phyloP scores from a whole-genome alignment of 2,113 vertebrate species.

The Alexandromys fortis region DNA sequence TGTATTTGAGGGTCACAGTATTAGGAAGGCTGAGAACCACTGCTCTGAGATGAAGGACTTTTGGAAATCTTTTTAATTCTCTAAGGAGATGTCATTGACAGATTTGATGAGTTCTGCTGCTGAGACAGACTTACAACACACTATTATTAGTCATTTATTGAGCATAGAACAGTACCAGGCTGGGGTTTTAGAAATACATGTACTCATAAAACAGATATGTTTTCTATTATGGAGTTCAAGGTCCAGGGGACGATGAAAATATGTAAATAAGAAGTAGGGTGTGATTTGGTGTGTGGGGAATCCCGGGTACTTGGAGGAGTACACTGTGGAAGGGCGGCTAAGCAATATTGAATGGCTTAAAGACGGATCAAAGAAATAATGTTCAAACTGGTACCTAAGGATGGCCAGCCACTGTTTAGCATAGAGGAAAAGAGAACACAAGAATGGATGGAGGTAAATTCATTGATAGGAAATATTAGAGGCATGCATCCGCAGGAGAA shows the following conservation, averaged over 20 bases:
- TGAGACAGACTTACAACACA: constrained; percentile 3
- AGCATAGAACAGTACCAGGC: not conserved
- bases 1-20: not conserved
- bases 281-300: not conserved
- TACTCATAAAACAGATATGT: not conserved
- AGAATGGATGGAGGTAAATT: not conserved
- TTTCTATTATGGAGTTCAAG: constrained; percentile 4
- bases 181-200: not conserved
- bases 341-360: not conserved
- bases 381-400: not conserved
- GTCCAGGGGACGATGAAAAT: constrained; percentile 1
- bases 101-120: not conserved
- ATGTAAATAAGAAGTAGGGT: not conserved
- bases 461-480: not conserved
- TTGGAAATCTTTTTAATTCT: constrained; percentile 25
- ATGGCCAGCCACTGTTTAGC: not conserved
- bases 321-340: not conserved
- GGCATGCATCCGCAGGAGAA: not conserved
- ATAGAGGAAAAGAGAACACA: constrained; percentile 17
- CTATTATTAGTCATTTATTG: not conserved
- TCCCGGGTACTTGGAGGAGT: not conserved
- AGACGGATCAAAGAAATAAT: not conserved
- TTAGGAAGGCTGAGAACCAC: not conserved
- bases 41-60: not conserved
- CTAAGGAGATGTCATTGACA: not conserved